phyloP scores from a whole-genome alignment of 2,888 invertebrate genomes.

The Morpho helenor region DNA sequence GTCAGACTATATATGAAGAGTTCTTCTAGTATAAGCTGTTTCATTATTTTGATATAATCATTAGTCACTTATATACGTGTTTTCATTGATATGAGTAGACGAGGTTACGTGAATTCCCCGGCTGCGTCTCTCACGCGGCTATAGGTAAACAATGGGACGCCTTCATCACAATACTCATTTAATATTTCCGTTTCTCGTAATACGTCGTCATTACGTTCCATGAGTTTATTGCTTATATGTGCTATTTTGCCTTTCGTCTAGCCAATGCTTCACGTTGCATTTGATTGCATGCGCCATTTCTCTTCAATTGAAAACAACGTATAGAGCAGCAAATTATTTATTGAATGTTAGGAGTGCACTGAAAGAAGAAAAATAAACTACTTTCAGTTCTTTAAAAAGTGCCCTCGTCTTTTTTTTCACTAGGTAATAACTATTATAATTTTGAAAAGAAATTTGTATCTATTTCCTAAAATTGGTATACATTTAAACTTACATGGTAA shows the following conservation, averaged over 20 bases:
- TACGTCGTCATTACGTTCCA: conserved; percentile 34
- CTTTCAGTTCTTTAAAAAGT: too few species aligned
- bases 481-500: too few species aligned
- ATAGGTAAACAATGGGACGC: conserved; percentile 47
- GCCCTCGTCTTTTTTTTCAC: too few species aligned
- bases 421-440: too few species aligned
- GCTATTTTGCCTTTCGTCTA: conserved; percentile 50
- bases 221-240: conserved; percentile 44
- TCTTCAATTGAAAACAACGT: conserved; percentile 14
- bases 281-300: conserved; percentile 35
- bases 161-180: conserved; percentile 47
- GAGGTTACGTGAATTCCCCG: conserved; percentile 23
- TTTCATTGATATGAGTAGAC: too few species aligned
- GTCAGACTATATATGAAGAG: too few species aligned
- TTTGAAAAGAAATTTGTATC: too few species aligned
- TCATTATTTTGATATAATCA: not conserved
- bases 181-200: conserved; percentile 57
- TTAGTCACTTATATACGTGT: not conserved
- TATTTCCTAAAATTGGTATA: too few species aligned
- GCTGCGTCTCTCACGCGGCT: conserved; percentile 28
- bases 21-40: too few species aligned
- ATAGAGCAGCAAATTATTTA: not conserved
- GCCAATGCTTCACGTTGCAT: conserved; percentile 47
- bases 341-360: too few species aligned
- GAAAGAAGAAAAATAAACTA: too few species aligned